Base-by-base conservation (phyloP, 1,140 invertebrate species). In the Conus ventricosus region DNA sequence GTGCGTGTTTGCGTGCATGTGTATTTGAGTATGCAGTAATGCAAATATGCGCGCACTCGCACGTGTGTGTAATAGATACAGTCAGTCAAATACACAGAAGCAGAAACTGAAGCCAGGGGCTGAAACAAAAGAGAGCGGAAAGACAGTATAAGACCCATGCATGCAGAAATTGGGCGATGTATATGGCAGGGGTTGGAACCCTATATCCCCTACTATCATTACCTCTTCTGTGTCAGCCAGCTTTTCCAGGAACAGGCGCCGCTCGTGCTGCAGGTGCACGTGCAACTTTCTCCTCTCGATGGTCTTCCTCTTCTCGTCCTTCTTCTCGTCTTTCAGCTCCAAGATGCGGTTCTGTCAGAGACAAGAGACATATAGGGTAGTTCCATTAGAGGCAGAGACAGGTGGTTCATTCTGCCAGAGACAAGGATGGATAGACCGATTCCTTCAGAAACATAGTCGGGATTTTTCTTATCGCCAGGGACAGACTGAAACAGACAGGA, bases 261-360 rank as follows among this genome's bases (percentile, higher is more conserved):
- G 23, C 71, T 80, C 85, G 85, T 87, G 27, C 71, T 87, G 39
- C 51, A 87, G 60, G 27, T 80, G 85, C 17, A 15, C 15, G 71
- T 76, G 75, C 71, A 25, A 54, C 75, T 57, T 87, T 3, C 54
- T 17, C 7, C 39, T 20, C 51, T 78, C 23, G 0, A 55, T 7
- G 53, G n/a, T 57, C 27, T 78, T n/a, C 71, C 17, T 25, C 75
- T 57, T 87, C 51, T 54, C 20, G 13, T 75, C 51, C n/a, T 57
- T 87, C 85, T 78, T 87, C 85, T 87, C 85, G 53, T 57, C 25
- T 75, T 87, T 87, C 71, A 87, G 85, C 71, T 87, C 85, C 5
- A 23, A 8, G 75, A 87, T 87, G 17, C 85, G 71, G 20, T 87
- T 57, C 85, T 87, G 75, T 2, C 8, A 85, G 10, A 27, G 53